Percentiles rank a stretch among this genome's conserved stretches.
Conservation (phyloP, 2,113 vertebrate genomes). For the Conger conger region DNA sequence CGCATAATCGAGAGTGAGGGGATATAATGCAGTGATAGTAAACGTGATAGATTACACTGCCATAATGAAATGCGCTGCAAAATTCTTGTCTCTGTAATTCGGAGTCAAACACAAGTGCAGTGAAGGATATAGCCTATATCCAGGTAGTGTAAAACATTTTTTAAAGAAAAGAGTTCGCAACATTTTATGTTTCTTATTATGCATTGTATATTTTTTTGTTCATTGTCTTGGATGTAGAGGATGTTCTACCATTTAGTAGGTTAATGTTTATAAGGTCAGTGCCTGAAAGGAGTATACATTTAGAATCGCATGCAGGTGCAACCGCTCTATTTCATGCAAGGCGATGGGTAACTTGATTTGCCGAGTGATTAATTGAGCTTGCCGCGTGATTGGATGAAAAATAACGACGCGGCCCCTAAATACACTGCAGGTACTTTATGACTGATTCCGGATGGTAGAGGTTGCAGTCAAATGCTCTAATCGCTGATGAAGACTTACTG, state of each 20-base stretch:
- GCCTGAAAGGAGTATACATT: neutral
- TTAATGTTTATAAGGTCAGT: neutral
- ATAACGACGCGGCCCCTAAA: constrained; percentile 71
- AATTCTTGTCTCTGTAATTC: constrained; percentile 27
- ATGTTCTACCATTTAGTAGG: neutral
- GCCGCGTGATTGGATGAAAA: constrained; percentile 74
- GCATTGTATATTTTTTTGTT: neutral
- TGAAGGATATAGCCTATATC: neutral
- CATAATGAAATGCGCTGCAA: constrained; percentile 27
- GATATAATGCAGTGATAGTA: constrained; percentile 56
- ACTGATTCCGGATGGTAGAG: constrained; percentile 67
- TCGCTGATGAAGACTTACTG: constrained; percentile 52
- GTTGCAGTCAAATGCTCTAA: constrained; percentile 55
- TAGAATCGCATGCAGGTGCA: constrained; percentile 42
- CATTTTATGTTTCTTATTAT: neutral
- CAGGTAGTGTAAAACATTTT: neutral
- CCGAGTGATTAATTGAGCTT: constrained; percentile 76
- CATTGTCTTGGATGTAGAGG: neutral
- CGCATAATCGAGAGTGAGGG: constrained; percentile 58
- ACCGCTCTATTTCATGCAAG: constrained; percentile 72
- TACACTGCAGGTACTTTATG: constrained; percentile 69
- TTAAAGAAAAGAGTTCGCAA: neutral
- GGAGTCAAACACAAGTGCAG: neutral
- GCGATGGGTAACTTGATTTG: constrained; percentile 75
- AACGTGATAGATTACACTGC: constrained; percentile 61